These are phyloP conservation scores for Tetragonula carbonaria DNA, from an alignment of 2,888 invertebrate genomes.

Conservation along the genomic window DNA sequence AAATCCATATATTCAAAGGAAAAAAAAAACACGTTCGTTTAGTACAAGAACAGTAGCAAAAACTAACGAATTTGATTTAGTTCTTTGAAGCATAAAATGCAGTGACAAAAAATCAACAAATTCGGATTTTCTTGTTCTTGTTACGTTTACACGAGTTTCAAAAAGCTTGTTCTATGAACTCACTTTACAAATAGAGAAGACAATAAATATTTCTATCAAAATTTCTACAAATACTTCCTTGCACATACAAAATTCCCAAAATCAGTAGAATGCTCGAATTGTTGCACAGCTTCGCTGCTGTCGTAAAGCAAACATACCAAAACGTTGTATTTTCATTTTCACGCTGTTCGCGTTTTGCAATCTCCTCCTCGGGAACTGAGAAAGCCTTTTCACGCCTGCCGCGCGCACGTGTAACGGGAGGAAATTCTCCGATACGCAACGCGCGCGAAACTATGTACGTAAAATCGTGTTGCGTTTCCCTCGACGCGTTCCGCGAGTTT, in stretches of 20 bases:
- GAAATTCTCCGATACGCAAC: no score
- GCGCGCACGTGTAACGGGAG: no score
- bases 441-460: no score
- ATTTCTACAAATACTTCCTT: neutral
- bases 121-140: neutral
- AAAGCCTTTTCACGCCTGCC: conserved; percentile 1
- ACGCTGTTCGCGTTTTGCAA: neutral
- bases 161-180: neutral
- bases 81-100: neutral
- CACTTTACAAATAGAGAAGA: neutral
- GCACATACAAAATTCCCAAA: neutral
- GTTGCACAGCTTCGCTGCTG: neutral
- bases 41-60: no score
- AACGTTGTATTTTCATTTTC: neutral
- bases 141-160: neutral
- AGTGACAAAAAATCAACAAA: neutral
- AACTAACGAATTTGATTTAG: no score
- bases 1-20: no score
- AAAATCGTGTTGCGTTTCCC: no score
- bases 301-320: neutral
- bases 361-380: conserved; percentile 20
- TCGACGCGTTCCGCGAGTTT: no score
- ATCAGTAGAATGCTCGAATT: neutral
- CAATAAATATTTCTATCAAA: no score
- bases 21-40: no score